phyloP scores from a whole-genome alignment of 2,113 vertebrate species.

The Charadrius vociferus region DNA sequence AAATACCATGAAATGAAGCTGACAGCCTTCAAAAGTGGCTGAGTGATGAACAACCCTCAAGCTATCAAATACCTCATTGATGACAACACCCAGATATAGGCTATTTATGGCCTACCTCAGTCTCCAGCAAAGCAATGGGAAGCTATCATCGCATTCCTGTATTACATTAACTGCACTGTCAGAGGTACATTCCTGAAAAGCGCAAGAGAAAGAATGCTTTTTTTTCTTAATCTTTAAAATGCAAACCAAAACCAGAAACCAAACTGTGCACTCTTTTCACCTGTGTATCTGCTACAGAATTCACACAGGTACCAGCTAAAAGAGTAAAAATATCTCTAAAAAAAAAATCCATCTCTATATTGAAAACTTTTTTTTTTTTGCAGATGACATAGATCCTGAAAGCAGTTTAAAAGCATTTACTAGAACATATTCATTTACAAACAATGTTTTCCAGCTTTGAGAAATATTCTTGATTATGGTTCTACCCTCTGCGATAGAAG shows the following conservation, averaged over 20 bases:
- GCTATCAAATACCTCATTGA: not conserved
- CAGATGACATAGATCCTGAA: not conserved
- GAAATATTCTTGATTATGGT: not conserved
- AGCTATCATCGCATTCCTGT: fast-evolving
- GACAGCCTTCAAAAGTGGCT: not conserved
- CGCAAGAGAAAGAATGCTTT: not conserved
- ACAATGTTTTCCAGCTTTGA: not conserved
- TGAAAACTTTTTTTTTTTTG: not conserved
- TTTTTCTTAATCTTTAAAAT: not conserved
- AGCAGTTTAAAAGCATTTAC: not conserved
- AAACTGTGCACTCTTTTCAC: not conserved
- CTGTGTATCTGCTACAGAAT: not conserved
- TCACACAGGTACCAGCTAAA: not conserved
- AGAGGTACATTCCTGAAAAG: not conserved
- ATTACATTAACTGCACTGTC: fast-evolving
- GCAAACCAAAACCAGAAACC: not conserved
- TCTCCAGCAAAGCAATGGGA: not conserved
- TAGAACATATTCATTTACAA: not conserved
- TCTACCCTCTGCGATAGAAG: not conserved
- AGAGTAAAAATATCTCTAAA: not conserved
- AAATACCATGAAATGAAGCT: not conserved
- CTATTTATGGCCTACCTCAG: not conserved
- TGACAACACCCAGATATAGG: not conserved
- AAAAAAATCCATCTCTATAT: not conserved
- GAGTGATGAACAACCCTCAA: not conserved